These are phyloP conservation scores for Sciurus niger DNA, from an alignment of 2,113 vertebrate species.

Conservation along the genomic window DNA sequence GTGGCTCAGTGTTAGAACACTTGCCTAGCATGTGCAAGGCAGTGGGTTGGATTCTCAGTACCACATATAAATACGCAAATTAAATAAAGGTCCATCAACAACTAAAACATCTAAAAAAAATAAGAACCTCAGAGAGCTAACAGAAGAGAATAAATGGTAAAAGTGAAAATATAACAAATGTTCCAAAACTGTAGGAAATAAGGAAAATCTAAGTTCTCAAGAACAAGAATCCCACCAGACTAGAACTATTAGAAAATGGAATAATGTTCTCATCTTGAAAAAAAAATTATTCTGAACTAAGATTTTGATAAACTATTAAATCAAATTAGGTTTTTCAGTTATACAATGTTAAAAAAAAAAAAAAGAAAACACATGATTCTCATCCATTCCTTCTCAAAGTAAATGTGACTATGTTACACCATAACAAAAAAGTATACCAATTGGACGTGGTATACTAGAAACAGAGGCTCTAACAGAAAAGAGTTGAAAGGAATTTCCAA, in stretches of 20 bases:
- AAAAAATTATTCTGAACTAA: not conserved
- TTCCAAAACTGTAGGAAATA: slow-evolving; percentile 7
- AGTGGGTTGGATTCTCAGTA: no score
- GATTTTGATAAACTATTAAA: slow-evolving; percentile 26
- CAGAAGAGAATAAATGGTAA: not conserved
- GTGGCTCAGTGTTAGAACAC: no score
- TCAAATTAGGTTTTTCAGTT: not conserved
- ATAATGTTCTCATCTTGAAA: not conserved
- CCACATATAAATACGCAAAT: no score
- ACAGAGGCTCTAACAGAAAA: not conserved
- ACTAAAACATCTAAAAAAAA: no score
- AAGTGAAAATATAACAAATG: not conserved
- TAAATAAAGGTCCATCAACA: no score
- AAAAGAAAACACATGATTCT: not conserved
- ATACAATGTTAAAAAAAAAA: not conserved
- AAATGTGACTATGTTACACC: not conserved
- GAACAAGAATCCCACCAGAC: not conserved
- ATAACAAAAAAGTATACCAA: slow-evolving; percentile 27
- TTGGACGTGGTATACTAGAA: not conserved
- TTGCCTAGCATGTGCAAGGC: no score
- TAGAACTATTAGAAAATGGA: slow-evolving; percentile 15
- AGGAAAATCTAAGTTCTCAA: not conserved
- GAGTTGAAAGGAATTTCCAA: not conserved
- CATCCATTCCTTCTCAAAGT: slow-evolving; percentile 27
- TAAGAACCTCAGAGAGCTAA: not conserved